phyloP scores from a whole-genome alignment of 2,113 vertebrate genomes.

The Scortum barcoo region DNA sequence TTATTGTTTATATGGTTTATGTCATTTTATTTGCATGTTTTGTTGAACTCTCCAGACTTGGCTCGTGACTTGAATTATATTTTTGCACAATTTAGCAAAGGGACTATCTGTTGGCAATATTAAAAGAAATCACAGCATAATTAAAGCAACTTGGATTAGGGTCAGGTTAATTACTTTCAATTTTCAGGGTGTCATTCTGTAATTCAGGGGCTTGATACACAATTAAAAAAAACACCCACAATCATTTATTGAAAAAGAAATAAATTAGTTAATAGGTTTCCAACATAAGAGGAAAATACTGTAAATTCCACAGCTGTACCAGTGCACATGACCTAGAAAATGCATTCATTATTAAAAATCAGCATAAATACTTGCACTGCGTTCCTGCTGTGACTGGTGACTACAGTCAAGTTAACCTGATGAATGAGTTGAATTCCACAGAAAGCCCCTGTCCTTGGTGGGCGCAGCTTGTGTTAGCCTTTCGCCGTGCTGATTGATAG shows the following conservation, averaged over 20 bases:
- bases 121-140: not conserved
- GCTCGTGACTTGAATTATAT: too few relatives aligned
- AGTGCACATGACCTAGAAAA: not conserved
- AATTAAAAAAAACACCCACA: not conserved
- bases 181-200: not conserved
- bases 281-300: not conserved
- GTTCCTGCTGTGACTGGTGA: conserved; percentile 1
- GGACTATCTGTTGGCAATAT: not conserved
- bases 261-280: not conserved
- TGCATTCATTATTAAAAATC: not conserved
- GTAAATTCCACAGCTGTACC: not conserved
- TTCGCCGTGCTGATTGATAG: conserved; percentile 71
- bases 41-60: too few relatives aligned
- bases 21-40: too few relatives aligned
- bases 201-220: not conserved
- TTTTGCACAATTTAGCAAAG: too few relatives aligned
- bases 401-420: conserved; percentile 58
- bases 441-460: conserved; percentile 62
- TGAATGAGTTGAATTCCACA: conserved; percentile 50
- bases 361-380: not conserved
- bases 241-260: not conserved
- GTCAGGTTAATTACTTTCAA: not conserved
- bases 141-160: too few relatives aligned
- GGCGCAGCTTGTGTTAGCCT: conserved; percentile 61
- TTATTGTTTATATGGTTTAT: too few relatives aligned